Base-by-base conservation (phyloP, 2,888 invertebrate genomes). In the Synanthedon formicaeformis region DNA sequence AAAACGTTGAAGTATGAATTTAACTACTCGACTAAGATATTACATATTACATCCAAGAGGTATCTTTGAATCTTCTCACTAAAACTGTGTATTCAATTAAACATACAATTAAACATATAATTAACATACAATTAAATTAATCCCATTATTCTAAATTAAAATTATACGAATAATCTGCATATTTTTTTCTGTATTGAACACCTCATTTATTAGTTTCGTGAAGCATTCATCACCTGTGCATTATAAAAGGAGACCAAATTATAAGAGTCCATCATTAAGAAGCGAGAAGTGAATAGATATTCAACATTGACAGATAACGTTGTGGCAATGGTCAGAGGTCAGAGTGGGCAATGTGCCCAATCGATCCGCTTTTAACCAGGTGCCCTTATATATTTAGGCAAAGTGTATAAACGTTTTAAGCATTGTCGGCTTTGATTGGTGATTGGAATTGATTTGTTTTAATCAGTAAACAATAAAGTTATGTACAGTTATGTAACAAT, bases 351-450 rank as follows among this genome's bases (percentile, higher is more conserved):
- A 12, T 18, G 52, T 50, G 18, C 12, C 48, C 50, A 53, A 50
- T 51, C 53, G 58, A 61, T 65, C 64, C 34, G 65, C 60, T 66
- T 65, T 67, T 63, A 62, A 50, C 45, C 40, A 41, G 23, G 34
- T 34, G 34, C 34, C 34, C 34, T 27, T 27, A 27, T 34, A 34
- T 34, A 34, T 10, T 34, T 34, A 34, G 34, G 34, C 34, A 34
- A 34, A 34, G 34, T 10, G 8, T 34, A 34, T 2, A 34, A 34
- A 34, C 34, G 34, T 34, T 34, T 34, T 34, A 34, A 34, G 10
- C 34, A 10, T 10, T 34, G 34, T 34, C 34, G 34, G 10, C 34
- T 34, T 34, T 34, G 8, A 34, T 34, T 52, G 52, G 48, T 48
- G 54, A 55, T 56, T 23, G 23, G 5, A 4, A 23, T 23, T 23